phyloP scores from a whole-genome alignment of 1,140 invertebrate species.

The Aphaenogaster floridana region DNA sequence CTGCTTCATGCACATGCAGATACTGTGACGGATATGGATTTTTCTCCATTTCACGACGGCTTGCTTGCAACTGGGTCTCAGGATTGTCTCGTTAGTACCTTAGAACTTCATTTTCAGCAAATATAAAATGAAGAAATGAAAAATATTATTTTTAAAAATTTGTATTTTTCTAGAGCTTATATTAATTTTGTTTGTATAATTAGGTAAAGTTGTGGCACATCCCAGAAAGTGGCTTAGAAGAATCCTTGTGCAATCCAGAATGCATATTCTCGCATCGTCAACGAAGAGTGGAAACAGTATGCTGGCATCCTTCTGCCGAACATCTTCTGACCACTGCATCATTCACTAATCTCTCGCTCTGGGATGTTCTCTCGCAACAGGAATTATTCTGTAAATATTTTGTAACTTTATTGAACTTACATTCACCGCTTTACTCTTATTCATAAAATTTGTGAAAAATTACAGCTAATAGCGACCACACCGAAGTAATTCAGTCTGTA shows the following conservation, averaged over 20 bases:
- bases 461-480: conserved; percentile 92
- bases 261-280: conserved; percentile 94
- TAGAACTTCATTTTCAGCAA: neutral
- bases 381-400: conserved; percentile 91
- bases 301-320: conserved; percentile 95
- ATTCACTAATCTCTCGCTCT: conserved; percentile 93
- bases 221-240: conserved; percentile 92
- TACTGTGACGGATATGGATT: conserved; percentile 97
- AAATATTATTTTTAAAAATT: neutral
- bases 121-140: neutral
- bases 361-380: conserved; percentile 94
- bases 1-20: conserved; percentile 94
- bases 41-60: conserved; percentile 97
- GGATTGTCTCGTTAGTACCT: conserved; percentile 92
- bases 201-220: conserved; percentile 96
- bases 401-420: neutral
- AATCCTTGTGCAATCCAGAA: conserved; percentile 93
- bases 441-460: conserved; percentile 38
- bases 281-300: conserved; percentile 93
- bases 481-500: conserved; percentile 94
- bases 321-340: conserved; percentile 94
- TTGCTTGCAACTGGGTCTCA: conserved; percentile 96
- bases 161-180: conserved; percentile 35
- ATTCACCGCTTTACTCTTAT: conserved; percentile 4
- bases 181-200: conserved; percentile 69